Evolutionary conservation across 2,888 invertebrate genomes (phyloP).

Genomic region (Archips xylosteana): DNA sequence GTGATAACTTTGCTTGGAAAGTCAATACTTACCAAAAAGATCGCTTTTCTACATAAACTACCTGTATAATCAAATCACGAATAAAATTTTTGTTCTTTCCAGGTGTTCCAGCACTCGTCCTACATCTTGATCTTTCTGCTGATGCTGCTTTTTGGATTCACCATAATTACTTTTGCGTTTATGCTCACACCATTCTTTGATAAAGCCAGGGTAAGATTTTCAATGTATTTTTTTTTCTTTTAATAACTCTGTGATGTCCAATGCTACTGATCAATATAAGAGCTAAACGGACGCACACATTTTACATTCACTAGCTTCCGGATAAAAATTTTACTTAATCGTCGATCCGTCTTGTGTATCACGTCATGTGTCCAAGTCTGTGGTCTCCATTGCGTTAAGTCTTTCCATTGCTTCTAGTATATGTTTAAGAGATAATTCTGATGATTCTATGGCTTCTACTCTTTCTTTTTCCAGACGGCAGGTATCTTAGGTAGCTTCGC

Average conservation of each 20-base stretch:
- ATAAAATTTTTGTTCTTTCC: slow-evolving; percentile 56
- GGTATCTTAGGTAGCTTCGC: slow-evolving; percentile 92
- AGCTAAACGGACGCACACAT: no score
- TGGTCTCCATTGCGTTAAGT: no score
- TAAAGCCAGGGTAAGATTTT: slow-evolving; percentile 89
- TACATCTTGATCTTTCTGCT: slow-evolving; percentile 91
- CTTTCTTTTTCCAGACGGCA: slow-evolving; percentile 86
- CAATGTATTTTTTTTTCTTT: neutral
- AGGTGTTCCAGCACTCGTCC: slow-evolving; percentile 92
- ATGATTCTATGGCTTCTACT: slow-evolving; percentile 37
- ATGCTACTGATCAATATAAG: no score
- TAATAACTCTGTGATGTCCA: slow-evolving; percentile 37
- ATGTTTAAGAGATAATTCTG: neutral
- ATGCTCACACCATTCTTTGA: slow-evolving; percentile 95
- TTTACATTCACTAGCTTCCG: no score
- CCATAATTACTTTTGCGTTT: slow-evolving; percentile 93
- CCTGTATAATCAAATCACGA: neutral
- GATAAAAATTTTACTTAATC: no score
- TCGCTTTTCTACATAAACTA: neutral
- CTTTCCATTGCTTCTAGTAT: neutral
- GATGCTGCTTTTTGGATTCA: slow-evolving; percentile 91
- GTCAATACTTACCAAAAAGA: no score
- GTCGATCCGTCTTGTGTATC: no score
- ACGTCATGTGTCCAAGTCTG: no score
- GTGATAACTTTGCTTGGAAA: no score